Evolutionary conservation across 2,888 invertebrate genomes (phyloP).

Genomic region (Lingula anatina): DNA sequence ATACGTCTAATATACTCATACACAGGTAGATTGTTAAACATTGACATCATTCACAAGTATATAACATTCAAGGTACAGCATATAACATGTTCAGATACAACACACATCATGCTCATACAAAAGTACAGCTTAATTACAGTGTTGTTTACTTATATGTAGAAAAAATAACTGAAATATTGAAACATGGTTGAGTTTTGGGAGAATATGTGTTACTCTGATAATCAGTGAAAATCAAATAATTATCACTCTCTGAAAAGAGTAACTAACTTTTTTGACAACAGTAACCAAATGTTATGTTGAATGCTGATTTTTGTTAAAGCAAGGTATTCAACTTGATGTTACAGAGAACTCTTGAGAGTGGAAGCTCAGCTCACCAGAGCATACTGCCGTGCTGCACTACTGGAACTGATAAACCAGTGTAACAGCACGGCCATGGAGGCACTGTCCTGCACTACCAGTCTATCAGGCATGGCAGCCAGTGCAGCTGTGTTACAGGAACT

Average conservation of each 20-base stretch:
- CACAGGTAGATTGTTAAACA: conserved; percentile 31
- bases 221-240: no score
- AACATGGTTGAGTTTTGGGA: no score
- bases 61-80: no score
- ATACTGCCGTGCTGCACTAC: conserved; percentile 44
- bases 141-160: background rate
- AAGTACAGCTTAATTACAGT: background rate
- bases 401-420: conserved; percentile 44
- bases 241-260: no score
- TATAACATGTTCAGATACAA: no score
- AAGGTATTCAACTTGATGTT: no score
- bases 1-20: conserved; percentile 41
- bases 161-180: no score
- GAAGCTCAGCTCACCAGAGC: conserved; percentile 43
- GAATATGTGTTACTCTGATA: no score
- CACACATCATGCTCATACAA: background rate
- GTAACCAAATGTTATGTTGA: no score
- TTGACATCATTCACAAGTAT: no score
- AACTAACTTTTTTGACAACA: no score
- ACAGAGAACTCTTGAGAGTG: conserved; percentile 42
- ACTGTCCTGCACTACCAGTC: conserved; percentile 25
- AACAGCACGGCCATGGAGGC: conserved; percentile 44
- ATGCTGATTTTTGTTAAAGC: no score
- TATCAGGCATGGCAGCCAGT: conserved; percentile 42
- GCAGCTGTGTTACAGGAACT: conserved; percentile 44